Evolutionary conservation across 2,797 vertebrate species (phyloP), one percentile per base, ranked within the genome.

Genomic region (Hipposideros larvatus): DNA sequence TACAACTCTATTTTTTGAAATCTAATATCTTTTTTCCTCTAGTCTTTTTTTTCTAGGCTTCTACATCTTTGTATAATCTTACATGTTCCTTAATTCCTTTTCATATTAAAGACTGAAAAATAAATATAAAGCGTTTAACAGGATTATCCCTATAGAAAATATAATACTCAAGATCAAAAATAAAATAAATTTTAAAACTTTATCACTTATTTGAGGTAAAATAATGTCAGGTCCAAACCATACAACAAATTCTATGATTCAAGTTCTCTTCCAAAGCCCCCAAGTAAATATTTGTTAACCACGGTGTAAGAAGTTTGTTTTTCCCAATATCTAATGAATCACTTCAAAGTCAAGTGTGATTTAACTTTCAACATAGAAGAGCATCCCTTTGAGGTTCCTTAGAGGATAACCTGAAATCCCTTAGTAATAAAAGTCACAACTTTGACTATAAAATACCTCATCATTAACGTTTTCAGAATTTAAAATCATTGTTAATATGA

Each of bases 121-220:
- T 74, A 55, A 93, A 22, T 26, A 46, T 16, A 94, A 74, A 75
- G 11, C 13, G 70, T 95, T 68, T 65, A 63, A 70, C 15, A 91
- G 46, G 37, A 70, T 65, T 85, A 71, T 41, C 26, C 8, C 41
- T 80, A 15, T n/a, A 74, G 48, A 93, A 80, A 92, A 78, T n/a
- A 59, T 10, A 83, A 78, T 61, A 71, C 1, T 91, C 34, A 22
- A 68, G 53, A 63, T 93, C 48, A 96, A 71, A 94, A 94, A 51
- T 84, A 75, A 48, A 91, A 73, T 85, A 68, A 79, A 43, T 63
- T 28, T 70, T 93, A 57, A 70, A 91, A 87, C 14, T 63, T 68
- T 70, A 61, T 79, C 88, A 86, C 11, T 86, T 71, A 43, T 53
- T 63, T 82, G 85, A 91, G 28, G 22, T 43, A 82, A 95, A 96